Percentiles rank a stretch among this genome's conserved stretches.
Evolutionary conservation across 1,140 invertebrate genomes (phyloP).

Genomic region (Amphibalanus amphitrite): DNA sequence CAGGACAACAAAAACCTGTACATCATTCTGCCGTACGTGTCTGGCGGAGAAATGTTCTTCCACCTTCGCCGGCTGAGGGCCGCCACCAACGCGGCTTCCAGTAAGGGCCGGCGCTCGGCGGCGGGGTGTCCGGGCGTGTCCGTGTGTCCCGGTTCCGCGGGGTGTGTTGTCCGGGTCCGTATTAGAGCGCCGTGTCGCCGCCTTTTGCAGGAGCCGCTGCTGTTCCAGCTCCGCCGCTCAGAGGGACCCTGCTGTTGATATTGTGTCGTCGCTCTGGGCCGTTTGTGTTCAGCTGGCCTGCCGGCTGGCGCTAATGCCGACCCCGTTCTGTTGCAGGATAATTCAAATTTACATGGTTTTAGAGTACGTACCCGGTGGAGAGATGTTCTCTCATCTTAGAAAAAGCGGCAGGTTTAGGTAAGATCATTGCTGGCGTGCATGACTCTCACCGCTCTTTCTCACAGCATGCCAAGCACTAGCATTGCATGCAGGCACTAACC

Average conservation of each 20-base stretch:
- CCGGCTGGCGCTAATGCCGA: no score
- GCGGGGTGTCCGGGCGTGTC: no score
- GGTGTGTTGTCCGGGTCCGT: no score
- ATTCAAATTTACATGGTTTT: slow-evolving; percentile 98
- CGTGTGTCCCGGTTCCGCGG: no score
- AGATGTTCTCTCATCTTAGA: slow-evolving; percentile 96
- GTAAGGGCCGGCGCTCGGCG: slow-evolving; percentile 3
- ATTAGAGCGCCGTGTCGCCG: no score
- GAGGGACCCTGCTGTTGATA: no score
- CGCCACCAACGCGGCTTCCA: slow-evolving; percentile 15
- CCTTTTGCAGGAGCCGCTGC: no score
- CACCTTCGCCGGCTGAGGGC: slow-evolving; percentile 79
- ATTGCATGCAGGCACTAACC: no score
- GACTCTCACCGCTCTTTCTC: no score
- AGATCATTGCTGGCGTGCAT: slow-evolving; percentile 9
- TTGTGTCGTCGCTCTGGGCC: background rate
- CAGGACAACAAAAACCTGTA: slow-evolving; percentile 93
- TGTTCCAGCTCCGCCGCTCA: no score
- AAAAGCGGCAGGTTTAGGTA: slow-evolving; percentile 73
- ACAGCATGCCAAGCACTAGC: no score
- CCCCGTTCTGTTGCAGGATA: slow-evolving; percentile 42
- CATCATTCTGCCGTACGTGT: slow-evolving; percentile 95
- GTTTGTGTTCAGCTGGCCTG: background rate
- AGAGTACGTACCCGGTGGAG: slow-evolving; percentile 92
- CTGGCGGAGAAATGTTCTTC: slow-evolving; percentile 96